Evolutionary conservation across 2,888 invertebrate species (phyloP), one percentile per base, ranked within the genome.

Genomic region (Lomographa bimaculata): DNA sequence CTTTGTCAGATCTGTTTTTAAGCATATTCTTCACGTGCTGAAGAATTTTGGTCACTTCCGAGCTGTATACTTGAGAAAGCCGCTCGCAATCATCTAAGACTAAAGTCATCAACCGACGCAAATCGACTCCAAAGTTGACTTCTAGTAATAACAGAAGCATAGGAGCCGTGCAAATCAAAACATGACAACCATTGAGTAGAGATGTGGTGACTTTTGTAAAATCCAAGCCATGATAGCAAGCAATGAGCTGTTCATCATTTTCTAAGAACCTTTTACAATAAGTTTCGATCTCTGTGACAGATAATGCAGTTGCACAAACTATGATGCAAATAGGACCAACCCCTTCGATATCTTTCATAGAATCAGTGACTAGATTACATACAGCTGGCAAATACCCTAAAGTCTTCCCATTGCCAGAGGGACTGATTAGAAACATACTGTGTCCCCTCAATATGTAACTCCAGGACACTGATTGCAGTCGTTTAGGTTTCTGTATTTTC

Each of bases 41-140:
- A 0, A 90, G 53, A 21, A 90, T 75, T 32, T 66, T 74, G 54
- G 83, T 80, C 0, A 91, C 53, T 50, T 91, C 85, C 1, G 76
- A 67, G 0, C 57, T 54, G 53, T 93, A 93, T 4, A 90, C 89
- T 7, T 89, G 76, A 1, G 92, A 70, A 14, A 95, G 74, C 5
- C 91, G 71, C 54, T 96, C 94, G 12, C 92, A 91, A 57, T 94
- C 93, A 63, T 96, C 95, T 0, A 96, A 68, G 2, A 95, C 90
- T 19, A 95, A 71, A 54, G 92, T 92, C 6, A 91, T 90, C 1
- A 96, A 72, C 10, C 92, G 81, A 3, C 91, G 84, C 1, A 94
- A 79, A 63, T 92, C 92, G 0, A 94, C 46, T 57, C 85, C 64
- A 66, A 85, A 64, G 21, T 81, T 73, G 0, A 60, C 70, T 63